These are phyloP conservation scores for Chalcosyrphus nemorum DNA, from an alignment of 2,888 invertebrate genomes.

Conservation along the genomic window DNA sequence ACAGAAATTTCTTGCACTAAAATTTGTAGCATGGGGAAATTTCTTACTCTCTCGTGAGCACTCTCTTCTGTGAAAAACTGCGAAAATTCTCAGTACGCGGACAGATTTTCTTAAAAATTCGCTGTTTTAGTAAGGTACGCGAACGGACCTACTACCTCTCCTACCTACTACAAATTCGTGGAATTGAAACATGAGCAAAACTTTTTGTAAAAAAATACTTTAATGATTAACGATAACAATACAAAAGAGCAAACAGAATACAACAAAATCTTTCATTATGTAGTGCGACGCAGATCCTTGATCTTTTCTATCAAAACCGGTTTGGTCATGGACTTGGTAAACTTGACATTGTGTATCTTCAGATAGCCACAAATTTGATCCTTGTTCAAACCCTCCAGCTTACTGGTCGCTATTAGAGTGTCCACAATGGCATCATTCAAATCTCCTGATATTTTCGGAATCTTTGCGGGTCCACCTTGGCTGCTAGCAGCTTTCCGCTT, in stretches of 20 bases:
- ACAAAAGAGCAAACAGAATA: background rate
- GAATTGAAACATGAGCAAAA: too few species aligned
- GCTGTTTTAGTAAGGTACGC: too few species aligned
- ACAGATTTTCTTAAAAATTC: too few species aligned
- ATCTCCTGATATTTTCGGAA: conserved; percentile 75
- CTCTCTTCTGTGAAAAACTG: too few species aligned
- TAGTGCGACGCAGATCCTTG: conserved; percentile 2
- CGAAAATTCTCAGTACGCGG: too few species aligned
- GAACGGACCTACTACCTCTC: too few species aligned
- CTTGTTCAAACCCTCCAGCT: conserved; percentile 32
- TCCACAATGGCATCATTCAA: conserved; percentile 47
- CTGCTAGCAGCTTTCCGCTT: conserved; percentile 74
- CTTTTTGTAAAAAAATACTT: background rate
- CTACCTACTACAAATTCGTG: too few species aligned
- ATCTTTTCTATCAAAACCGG: conserved; percentile 18
- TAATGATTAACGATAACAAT: background rate
- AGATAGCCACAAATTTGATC: conserved; percentile 30
- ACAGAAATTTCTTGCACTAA: too few species aligned
- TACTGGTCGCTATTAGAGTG: conserved; percentile 20
- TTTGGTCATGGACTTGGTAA: conserved; percentile 29
- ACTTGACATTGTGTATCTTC: conserved; percentile 11
- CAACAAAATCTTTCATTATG: background rate
- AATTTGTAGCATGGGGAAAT: too few species aligned
- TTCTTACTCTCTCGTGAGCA: too few species aligned
- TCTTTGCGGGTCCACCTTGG: too few species aligned